Evolutionary conservation across 1,140 invertebrate genomes (phyloP).

Genomic region (Musca domestica): DNA sequence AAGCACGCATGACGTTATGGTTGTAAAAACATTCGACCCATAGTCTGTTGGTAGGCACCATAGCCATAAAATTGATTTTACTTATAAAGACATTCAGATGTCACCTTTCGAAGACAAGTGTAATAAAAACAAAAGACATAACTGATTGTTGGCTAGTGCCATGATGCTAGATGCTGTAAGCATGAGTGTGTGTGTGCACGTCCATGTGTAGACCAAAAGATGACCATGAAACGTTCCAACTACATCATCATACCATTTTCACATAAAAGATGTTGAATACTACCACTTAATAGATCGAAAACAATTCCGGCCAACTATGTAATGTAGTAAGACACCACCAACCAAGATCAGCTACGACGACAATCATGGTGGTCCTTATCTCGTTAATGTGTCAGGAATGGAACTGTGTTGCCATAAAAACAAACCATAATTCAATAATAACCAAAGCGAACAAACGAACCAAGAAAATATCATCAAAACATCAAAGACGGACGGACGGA

Average conservation of each 20-base stretch:
- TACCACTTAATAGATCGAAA: too few species aligned
- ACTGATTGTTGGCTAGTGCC: constrained; percentile 7
- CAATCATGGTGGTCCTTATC: constrained; percentile 17
- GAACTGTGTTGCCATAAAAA: not conserved
- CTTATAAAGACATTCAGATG: constrained; percentile 18
- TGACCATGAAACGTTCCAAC: constrained; percentile 7
- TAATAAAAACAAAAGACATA: constrained; percentile 18
- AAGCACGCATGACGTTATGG: too few species aligned
- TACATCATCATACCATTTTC: too few species aligned
- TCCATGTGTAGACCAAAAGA: not conserved
- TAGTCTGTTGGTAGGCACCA: too few species aligned
- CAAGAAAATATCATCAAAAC: too few species aligned
- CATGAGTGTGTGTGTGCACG: too few species aligned
- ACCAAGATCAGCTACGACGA: not conserved
- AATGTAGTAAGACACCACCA: too few species aligned
- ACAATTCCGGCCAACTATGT: too few species aligned
- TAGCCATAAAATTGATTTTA: constrained; percentile 16
- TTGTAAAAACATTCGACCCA: too few species aligned
- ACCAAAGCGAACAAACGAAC: not conserved
- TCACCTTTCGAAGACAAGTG: constrained; percentile 15
- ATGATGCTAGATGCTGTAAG: not conserved
- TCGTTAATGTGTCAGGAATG: constrained; percentile 17
- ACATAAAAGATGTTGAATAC: not conserved
- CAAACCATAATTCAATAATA: constrained; percentile 17
- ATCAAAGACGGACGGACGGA: too few species aligned